Percentiles rank a stretch among this genome's conserved stretches.
phyloP scores from a whole-genome alignment of 2,113 vertebrate species.

The Boleophthalmus pectinirostris region DNA sequence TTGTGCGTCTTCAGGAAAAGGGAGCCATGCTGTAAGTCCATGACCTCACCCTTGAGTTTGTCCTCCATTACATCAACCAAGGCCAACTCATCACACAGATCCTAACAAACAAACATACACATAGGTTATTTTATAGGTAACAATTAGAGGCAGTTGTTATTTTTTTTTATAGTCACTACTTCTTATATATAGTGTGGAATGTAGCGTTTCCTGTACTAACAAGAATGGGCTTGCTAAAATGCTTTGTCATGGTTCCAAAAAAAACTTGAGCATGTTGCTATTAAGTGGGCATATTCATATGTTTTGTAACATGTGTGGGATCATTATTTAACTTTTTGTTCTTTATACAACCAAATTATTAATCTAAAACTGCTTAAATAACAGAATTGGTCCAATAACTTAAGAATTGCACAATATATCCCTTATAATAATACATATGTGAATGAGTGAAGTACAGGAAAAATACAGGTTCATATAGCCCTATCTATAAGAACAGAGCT shows the following conservation, averaged over 20 bases:
- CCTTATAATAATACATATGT: too few species aligned
- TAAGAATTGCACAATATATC: too few species aligned
- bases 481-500: too few species aligned
- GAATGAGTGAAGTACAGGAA: too few species aligned
- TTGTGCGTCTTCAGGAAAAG: constrained; percentile 96
- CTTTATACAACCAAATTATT: too few species aligned
- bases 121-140: neutral
- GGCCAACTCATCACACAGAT: constrained; percentile 93
- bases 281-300: too few species aligned
- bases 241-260: neutral
- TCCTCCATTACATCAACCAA: constrained; percentile 98
- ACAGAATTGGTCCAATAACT: too few species aligned
- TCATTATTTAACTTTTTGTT: too few species aligned
- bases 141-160: neutral
- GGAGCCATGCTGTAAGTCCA: constrained; percentile 96
- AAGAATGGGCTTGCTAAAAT: neutral
- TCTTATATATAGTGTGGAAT: neutral
- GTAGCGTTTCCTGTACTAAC: neutral
- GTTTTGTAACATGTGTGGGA: too few species aligned
- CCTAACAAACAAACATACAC: constrained; percentile 71
- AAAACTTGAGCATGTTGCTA: neutral
- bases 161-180: neutral
- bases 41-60: constrained; percentile 94
- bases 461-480: too few species aligned
- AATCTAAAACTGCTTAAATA: too few species aligned